A percentile compares a stretch with the other conserved stretches of the same genome.
phyloP scores from a whole-genome alignment of 2,113 vertebrate species.

The Alectura lathami region DNA sequence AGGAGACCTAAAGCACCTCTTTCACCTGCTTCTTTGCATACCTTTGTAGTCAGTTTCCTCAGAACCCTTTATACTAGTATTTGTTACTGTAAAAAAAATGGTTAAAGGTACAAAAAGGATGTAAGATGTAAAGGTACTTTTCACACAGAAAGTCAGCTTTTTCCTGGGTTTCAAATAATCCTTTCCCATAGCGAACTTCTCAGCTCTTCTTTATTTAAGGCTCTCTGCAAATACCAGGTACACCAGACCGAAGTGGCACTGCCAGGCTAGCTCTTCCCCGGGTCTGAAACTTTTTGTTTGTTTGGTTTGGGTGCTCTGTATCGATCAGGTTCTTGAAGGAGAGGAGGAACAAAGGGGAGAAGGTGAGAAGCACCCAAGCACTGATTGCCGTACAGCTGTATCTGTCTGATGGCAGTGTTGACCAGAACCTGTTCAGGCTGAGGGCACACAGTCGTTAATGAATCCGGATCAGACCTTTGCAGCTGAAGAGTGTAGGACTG shows the following conservation, averaged over 20 bases:
- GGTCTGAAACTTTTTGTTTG: not conserved
- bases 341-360: not conserved
- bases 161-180: not conserved
- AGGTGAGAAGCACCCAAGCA: not conserved
- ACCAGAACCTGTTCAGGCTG: not conserved
- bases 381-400: not conserved
- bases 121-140: not conserved
- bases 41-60: not conserved
- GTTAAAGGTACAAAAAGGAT: not conserved
- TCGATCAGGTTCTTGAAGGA: not conserved
- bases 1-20: conserved; percentile 7
- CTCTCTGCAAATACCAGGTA: not conserved
- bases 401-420: not conserved
- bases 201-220: not conserved
- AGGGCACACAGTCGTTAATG: not conserved
- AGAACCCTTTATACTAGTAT: not conserved
- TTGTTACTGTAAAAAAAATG: not conserved
- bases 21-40: not conserved
- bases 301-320: not conserved
- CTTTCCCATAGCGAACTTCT: not conserved
- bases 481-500: not conserved
- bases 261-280: not conserved
- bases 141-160: not conserved
- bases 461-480: not conserved
- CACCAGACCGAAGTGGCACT: not conserved